Base-by-base conservation (phyloP, 1,140 invertebrate genomes). In the Ylistrum balloti region DNA sequence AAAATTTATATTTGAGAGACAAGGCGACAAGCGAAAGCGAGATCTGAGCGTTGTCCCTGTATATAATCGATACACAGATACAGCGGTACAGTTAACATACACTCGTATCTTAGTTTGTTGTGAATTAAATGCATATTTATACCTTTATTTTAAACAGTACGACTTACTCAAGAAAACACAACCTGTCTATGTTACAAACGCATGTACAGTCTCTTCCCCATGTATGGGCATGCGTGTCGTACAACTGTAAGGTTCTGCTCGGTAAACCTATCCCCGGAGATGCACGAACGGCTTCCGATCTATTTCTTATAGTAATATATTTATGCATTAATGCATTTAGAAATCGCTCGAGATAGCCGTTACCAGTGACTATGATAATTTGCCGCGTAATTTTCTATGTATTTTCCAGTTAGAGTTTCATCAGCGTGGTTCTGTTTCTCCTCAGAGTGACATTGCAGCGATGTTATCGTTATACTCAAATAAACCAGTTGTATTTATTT, bases 381-480 rank as follows among this genome's bases (percentile, higher is more conserved):
- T 28, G 56, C 56, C 56, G 28, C 56, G 56, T 74, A 74, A 74
- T 74, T 74, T 74, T n/a, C 56, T 74, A 74, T 74, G 56, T 74
- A 28, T 74, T 74, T 74, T 74, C 56, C 56, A 74, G 56, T 74
- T 74, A 74, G 9, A 74, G 56, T 74, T 74, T 74, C 22, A 28
- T 74, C 56, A 74, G 56, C 56, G 28, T 28, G n/a, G 56, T 17
- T 74, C 56, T 74, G 56, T 74, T 74, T 74, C 28, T 74, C 56
- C 56, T 74, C 56, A 74, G 56, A 74, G 56, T 74, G 56, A 7
- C 56, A 28, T 74, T 74, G 56, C 28, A n/a, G 56, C 13, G 56
- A 74, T 74, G 56, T 74, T 74, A 74, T 74, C 56, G 56, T n/a
- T 74, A n/a, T 74, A 74, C 28, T 74, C 56, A 74, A 74, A 74